These are phyloP conservation scores for Mastomys coucha DNA, from an alignment of 2,113 vertebrate species.

Conservation along the genomic window DNA sequence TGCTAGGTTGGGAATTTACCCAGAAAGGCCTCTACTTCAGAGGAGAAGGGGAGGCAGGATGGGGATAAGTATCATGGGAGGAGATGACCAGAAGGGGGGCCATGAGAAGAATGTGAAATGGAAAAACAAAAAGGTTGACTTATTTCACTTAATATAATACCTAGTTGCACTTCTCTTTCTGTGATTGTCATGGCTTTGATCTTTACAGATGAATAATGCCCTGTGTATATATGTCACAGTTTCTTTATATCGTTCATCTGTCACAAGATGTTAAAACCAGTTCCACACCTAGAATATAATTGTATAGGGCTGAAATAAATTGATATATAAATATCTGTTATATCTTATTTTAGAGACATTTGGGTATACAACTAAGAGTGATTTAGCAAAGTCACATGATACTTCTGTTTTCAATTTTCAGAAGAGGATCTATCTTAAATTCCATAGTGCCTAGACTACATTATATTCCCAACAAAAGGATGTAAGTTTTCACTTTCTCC, in stretches of 20 bases:
- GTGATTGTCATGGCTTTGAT: too few relatives aligned
- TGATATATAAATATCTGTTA: neutral
- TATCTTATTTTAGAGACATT: neutral
- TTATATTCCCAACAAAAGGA: neutral
- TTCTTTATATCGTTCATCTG: neutral
- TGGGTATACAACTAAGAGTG: neutral
- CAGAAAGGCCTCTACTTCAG: too few relatives aligned
- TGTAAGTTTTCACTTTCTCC: neutral
- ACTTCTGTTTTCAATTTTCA: neutral
- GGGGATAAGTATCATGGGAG: rapidly evolving
- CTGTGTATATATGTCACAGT: neutral
- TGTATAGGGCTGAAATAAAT: neutral
- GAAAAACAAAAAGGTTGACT: neutral
- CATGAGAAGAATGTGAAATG: too few relatives aligned
- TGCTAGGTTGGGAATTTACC: too few relatives aligned
- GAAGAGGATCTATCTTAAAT: neutral
- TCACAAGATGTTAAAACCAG: neutral
- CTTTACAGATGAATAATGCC: neutral
- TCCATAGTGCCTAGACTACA: neutral
- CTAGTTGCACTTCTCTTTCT: neutral
- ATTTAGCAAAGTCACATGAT: neutral
- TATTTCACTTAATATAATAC: neutral
- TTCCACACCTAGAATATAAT: neutral
- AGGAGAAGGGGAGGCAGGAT: too few relatives aligned
- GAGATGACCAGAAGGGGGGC: too few relatives aligned